Evolutionary conservation across 2,113 vertebrate species (phyloP), one percentile per base, ranked within the genome.

Genomic region (Myxocyprinus asiaticus): DNA sequence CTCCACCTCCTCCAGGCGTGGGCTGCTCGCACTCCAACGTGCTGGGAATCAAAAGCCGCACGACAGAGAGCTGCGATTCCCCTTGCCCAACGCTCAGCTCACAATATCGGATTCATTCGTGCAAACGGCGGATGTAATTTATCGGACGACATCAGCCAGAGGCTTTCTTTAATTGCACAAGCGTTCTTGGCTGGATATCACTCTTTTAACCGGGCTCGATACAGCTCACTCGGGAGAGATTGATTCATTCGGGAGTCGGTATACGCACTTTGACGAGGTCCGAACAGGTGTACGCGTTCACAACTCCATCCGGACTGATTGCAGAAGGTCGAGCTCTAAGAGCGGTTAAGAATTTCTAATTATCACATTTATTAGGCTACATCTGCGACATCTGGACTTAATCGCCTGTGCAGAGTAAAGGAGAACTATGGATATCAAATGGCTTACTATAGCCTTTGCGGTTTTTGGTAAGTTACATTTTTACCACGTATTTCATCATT

Each of bases 341-440:
- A 33, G 43, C 14, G 43, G 22, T 7, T 42, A 66, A 67, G 67
- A 73, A 67, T 74, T 83, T 76, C 56, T 53, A 6, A 53, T 65
- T 42, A 43, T 12, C 22, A 53, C 12, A 63, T 33, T 64, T 75
- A 7, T 33, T 45, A 43, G 50, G 7, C 10, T 51, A 50, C 50
- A 0, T 14, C 44, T 47, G 45, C 55, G 3, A 63, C 14, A 42
- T 47, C 58, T 55, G 75, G 78, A 77, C 56, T 17, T 43, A 56
- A 42, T 42, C 55, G 22, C 22, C 22, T 1, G 22, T 33, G 22
- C 22, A 33, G 22, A 33, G 22, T 33, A 33, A 33, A 81, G 83
- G 71, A 78, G 81, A 86, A 89, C 86, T 81, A 93, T 93, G 92
- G 90, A 88, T 87, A 84, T 87, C 89, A 88, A 88, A 86, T 89